phyloP scores from a whole-genome alignment of 1,140 invertebrate genomes.

The Neodiprion pinetum region DNA sequence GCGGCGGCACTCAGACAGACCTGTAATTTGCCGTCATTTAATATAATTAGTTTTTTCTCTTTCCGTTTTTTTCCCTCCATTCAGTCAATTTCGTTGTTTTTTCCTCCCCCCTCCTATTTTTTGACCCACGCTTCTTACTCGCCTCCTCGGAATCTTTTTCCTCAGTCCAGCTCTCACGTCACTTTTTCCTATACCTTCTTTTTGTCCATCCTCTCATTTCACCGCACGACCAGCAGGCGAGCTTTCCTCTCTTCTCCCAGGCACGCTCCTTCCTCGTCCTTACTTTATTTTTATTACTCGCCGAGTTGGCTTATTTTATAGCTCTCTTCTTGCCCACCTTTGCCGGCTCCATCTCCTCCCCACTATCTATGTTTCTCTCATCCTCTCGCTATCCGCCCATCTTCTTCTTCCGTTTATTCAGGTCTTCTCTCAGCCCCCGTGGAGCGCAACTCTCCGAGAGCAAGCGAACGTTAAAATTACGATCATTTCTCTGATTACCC shows the following conservation, averaged over 20 bases:
- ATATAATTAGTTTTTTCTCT: conserved; percentile 41
- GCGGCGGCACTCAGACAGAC: conserved; percentile 6
- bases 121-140: conserved; percentile 16
- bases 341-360: no score
- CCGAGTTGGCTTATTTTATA: no score
- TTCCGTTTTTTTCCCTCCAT: not conserved
- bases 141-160: conserved; percentile 18
- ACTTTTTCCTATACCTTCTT: no score
- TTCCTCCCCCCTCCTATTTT: conserved; percentile 13
- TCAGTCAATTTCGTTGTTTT: no score
- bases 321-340: no score
- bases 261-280: conserved; percentile 16
- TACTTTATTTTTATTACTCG: no score
- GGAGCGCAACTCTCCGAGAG: not conserved
- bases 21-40: conserved; percentile 40
- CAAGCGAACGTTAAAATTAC: conserved; percentile 19
- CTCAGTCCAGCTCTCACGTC: no score
- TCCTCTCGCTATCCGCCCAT: not conserved
- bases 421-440: not conserved
- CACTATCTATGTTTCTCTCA: not conserved
- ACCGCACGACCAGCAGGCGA: no score
- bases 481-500: conserved; percentile 20
- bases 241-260: conserved; percentile 14
- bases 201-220: no score
- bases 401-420: conserved; percentile 1